Evolutionary conservation across 2,797 vertebrate genomes (phyloP).

Genomic region (Diceros bicornis): DNA sequence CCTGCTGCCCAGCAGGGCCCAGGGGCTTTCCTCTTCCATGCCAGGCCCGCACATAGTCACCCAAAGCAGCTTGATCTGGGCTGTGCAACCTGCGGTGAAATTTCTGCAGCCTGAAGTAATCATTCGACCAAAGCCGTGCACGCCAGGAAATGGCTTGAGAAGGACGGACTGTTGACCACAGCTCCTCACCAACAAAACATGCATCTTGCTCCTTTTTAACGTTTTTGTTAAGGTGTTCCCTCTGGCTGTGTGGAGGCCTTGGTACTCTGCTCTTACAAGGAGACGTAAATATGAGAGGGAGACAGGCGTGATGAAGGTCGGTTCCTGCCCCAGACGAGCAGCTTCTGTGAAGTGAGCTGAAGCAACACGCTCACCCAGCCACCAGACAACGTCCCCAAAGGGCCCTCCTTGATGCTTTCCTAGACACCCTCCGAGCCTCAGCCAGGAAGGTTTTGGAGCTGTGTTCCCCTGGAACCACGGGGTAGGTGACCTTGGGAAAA

Average conservation of each 20-base stretch:
- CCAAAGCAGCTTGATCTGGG: background rate
- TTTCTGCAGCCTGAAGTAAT: background rate
- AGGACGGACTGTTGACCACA: rapidly evolving
- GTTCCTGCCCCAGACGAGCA: background rate
- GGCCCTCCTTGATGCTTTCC: background rate
- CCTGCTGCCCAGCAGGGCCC: background rate
- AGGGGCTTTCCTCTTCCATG: background rate
- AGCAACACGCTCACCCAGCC: background rate
- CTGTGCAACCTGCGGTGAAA: background rate
- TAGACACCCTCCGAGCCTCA: background rate
- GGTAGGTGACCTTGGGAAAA: background rate
- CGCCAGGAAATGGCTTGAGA: background rate
- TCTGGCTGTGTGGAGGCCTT: background rate
- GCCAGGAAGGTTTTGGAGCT: background rate
- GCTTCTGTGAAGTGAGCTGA: background rate
- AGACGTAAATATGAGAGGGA: background rate
- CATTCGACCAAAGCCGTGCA: background rate
- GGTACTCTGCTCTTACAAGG: background rate
- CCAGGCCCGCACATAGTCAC: background rate
- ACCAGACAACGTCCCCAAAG: background rate
- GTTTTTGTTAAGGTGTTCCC: background rate
- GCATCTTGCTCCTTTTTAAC: background rate
- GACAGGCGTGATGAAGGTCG: background rate
- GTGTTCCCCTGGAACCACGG: background rate
- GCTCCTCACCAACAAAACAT: background rate